Evolutionary conservation across 2,113 vertebrate genomes (phyloP).

Genomic region (Taxidea taxus): DNA sequence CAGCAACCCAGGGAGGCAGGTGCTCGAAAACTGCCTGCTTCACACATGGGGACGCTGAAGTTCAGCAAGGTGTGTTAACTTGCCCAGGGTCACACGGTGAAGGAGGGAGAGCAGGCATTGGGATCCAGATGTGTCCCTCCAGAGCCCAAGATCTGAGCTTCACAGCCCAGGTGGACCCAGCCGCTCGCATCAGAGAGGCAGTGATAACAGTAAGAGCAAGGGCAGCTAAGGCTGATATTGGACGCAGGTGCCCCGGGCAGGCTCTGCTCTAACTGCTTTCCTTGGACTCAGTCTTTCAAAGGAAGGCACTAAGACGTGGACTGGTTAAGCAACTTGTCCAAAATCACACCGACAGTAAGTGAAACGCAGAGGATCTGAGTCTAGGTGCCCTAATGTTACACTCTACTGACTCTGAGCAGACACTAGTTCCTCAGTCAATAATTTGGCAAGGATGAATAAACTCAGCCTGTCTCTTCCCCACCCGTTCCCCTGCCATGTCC

Average conservation of each 20-base stretch:
- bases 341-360: neutral
- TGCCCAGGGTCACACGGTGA: neutral
- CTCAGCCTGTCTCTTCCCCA: neutral
- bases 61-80: neutral
- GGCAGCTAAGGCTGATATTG: accelerated
- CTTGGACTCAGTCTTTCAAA: neutral
- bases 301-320: neutral
- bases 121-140: neutral
- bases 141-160: neutral
- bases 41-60: neutral
- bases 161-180: neutral
- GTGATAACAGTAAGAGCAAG: accelerated
- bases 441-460: neutral
- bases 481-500: neutral
- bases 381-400: neutral
- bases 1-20: neutral
- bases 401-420: neutral
- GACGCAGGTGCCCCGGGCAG: accelerated
- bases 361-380: neutral
- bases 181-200: accelerated
- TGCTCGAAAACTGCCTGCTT: neutral
- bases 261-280: neutral
- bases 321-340: neutral
- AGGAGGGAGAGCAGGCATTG: neutral
- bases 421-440: neutral